Percentiles rank a stretch among this genome's conserved stretches.
phyloP scores from a whole-genome alignment of 2,113 vertebrate species.

The Chinchilla lanigera region DNA sequence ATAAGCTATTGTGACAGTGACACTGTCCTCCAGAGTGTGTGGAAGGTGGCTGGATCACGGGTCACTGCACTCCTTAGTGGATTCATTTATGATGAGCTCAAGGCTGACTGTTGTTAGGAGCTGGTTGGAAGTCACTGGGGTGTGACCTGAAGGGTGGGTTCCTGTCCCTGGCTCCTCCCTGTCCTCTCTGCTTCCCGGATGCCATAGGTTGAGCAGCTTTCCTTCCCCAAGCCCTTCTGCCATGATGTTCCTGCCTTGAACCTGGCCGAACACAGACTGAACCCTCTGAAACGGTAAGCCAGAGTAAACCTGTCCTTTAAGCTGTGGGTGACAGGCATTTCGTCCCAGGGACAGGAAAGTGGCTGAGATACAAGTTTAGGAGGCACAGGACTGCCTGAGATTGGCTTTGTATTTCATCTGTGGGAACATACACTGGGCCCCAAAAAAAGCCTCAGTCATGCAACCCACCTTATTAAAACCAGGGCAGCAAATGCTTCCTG shows the following conservation, averaged over 20 bases:
- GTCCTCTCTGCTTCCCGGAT: background rate
- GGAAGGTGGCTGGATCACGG: background rate
- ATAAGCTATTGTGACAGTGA: accelerated
- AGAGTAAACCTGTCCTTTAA: background rate
- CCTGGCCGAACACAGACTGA: background rate
- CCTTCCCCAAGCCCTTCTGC: no score
- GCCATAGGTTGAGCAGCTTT: background rate
- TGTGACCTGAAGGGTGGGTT: background rate
- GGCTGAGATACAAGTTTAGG: background rate
- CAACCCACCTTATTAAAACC: no score
- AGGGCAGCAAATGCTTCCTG: background rate
- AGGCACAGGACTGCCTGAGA: background rate
- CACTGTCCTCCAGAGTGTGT: background rate
- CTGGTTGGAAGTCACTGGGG: background rate
- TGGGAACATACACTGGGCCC: background rate
- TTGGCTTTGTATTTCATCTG: background rate
- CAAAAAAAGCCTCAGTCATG: background rate
- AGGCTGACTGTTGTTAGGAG: background rate
- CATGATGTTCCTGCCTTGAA: background rate
- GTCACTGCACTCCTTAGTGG: background rate
- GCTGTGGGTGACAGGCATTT: background rate
- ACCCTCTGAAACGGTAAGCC: no score
- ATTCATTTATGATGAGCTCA: background rate
- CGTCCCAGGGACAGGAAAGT: background rate
- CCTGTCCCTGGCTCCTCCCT: background rate